Evolutionary conservation across 2,888 invertebrate species (phyloP), one percentile per base, ranked within the genome.

Genomic region (Fissipunctia ypsillon): DNA sequence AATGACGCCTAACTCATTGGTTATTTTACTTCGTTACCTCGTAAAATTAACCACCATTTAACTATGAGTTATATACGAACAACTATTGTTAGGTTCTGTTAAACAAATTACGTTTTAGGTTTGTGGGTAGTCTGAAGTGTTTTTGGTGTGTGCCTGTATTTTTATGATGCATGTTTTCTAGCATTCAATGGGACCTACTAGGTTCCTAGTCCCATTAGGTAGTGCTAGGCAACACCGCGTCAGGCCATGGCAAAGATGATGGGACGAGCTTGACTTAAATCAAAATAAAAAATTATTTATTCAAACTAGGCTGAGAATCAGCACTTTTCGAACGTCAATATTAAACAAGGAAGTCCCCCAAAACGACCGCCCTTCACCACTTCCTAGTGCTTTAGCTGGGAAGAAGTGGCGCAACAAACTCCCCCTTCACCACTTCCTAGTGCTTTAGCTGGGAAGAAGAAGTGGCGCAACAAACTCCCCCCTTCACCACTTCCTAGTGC

Each of bases 21-120:
- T 80, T 73, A 71, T 80, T 83, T 79, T 63, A 69, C 72, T 78
- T 88, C 87, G 89, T 89, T 89, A 89, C 84, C 83, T 84, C 88
- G 84, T 90, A 89, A 91, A 88, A 50, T 85, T 88, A 87, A 88
- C 84, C 83, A 80, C 80, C 70, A 81, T 84, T 88, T 87, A 90
- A 88, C 88, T 83, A 73, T 79, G 80, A 83, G 80, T 87, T 86
- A 84, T 86, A 84, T 83, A 83, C 54, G 65, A 78, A 69, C 75
- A 78, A 73, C 68, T 70, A 83, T 82, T 80, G 77, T 82, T 76
- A 61, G 60, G 66, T 35, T 67, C 57, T 73, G 76, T 64, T 65
- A 67, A 73, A 67, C 73, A 78, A 74, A 74, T 78, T 60, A 65
- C n/a, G 57, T 38, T 45, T 64, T 54, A 19, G 67, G 50, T 75